Evolutionary conservation across 2,888 invertebrate species (phyloP).

Genomic region (Catocala sponsa): DNA sequence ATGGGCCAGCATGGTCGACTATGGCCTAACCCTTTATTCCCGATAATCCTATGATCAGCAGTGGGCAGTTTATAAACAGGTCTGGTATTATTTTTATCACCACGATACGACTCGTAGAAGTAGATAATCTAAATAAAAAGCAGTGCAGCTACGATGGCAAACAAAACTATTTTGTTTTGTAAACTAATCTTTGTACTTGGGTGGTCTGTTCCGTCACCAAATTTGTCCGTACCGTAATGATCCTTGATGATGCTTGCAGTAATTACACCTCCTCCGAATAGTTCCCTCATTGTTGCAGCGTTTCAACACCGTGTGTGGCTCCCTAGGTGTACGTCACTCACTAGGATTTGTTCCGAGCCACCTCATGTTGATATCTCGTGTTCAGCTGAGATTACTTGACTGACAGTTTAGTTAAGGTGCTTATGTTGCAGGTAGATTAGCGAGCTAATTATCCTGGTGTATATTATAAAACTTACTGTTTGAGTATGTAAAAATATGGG

Average conservation of each 20-base stretch:
- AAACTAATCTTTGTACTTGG: slow-evolving; percentile 42
- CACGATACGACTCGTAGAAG: too few relatives aligned
- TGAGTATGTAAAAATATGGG: too few relatives aligned
- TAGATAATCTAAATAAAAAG: too few relatives aligned
- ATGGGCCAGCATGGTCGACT: too few relatives aligned
- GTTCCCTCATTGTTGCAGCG: slow-evolving; percentile 71
- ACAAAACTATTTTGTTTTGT: too few relatives aligned
- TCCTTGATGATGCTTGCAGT: slow-evolving; percentile 72
- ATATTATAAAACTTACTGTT: too few relatives aligned
- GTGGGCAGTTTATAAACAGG: too few relatives aligned
- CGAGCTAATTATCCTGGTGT: too few relatives aligned
- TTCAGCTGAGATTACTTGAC: slow-evolving; percentile 2
- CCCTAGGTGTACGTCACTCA: slow-evolving; percentile 37
- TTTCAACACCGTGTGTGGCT: slow-evolving; percentile 71
- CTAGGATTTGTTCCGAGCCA: slow-evolving; percentile 8
- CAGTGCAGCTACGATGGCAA: too few relatives aligned
- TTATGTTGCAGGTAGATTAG: neutral
- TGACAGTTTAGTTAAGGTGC: slow-evolving; percentile 7
- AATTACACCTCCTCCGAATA: slow-evolving; percentile 77
- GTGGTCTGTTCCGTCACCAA: slow-evolving; percentile 68
- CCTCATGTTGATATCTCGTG: slow-evolving; percentile 7
- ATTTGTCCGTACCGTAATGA: slow-evolving; percentile 64
- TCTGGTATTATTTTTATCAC: too few relatives aligned
- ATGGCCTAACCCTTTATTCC: too few relatives aligned
- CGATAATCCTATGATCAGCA: too few relatives aligned